phyloP scores from a whole-genome alignment of 2,888 invertebrate genomes.

The Trichogramma dendrolimi region DNA sequence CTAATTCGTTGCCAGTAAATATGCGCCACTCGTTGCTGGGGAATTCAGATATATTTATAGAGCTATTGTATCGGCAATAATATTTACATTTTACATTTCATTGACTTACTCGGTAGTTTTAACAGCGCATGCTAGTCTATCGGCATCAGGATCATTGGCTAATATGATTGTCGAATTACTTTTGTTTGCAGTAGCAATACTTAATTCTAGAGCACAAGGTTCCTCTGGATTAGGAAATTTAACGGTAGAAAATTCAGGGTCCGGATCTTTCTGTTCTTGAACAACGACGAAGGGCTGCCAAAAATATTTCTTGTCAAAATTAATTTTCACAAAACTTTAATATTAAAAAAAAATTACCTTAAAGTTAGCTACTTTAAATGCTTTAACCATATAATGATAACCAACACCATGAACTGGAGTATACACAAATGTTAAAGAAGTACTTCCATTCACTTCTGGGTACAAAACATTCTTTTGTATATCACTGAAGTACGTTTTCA shows the following conservation, averaged over 20 bases:
- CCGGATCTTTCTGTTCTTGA: slow-evolving; percentile 75
- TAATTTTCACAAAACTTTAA: background rate
- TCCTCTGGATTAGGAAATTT: slow-evolving; percentile 98
- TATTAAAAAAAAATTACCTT: slow-evolving; percentile 54
- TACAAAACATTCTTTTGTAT: slow-evolving; percentile 58
- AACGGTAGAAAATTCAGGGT: slow-evolving; percentile 97
- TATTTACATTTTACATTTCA: slow-evolving; percentile 2
- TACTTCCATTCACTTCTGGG: slow-evolving; percentile 57
- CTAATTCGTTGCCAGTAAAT: slow-evolving; percentile 94
- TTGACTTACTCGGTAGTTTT: slow-evolving; percentile 60
- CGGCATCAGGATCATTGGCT: slow-evolving; percentile 98
- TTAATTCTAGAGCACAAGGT: slow-evolving; percentile 70
- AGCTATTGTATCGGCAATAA: background rate
- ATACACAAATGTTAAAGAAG: slow-evolving; percentile 71
- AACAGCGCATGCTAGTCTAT: slow-evolving; percentile 86
- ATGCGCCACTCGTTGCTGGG: slow-evolving; percentile 75
- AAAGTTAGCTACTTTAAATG: slow-evolving; percentile 72
- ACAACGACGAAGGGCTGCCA: slow-evolving; percentile 63
- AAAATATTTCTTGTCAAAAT: slow-evolving; percentile 10
- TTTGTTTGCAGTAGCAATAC: slow-evolving; percentile 73
- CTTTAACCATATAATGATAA: slow-evolving; percentile 68
- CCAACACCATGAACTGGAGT: slow-evolving; percentile 99
- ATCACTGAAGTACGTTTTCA: slow-evolving; percentile 63
- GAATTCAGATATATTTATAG: slow-evolving; percentile 20
- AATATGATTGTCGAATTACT: slow-evolving; percentile 71